Base-by-base conservation (phyloP, 2,113 vertebrate genomes). In the Scytalopus superciliaris region DNA sequence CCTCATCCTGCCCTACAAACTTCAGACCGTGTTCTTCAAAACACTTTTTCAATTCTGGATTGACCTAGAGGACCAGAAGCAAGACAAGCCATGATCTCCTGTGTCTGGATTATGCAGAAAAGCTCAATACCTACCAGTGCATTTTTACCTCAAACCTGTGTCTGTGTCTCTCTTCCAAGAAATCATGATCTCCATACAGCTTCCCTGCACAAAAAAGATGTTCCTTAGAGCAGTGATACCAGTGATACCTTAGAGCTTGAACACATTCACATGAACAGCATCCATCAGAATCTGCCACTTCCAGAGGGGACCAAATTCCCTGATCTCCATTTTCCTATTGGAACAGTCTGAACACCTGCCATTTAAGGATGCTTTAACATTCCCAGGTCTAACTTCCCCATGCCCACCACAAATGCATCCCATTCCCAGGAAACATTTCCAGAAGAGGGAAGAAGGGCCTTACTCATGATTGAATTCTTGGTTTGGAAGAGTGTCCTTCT, bases 1-100 rank as follows among this genome's bases (percentile, higher is more conserved):
- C 99, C 37, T 99, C 97, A 60, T 99, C 99, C 84, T 99, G 98
- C 60, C 99, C 99, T 16, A 99, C 99, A 62, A 99, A 99, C 89
- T 97, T 97, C 96, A 99, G 97, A 25, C 99, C 99, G 53, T 98
- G 98, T 28, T 98, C 98, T 81, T 99, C 99, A 97, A 99, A 98
- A 91, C 98, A 98, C 56, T 98, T 98, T 40, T 98, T 99, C 90
- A 99, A 96, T n/a, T 99, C 98, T 68, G 99, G 99, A 90, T 99
- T 99, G 69, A 99, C 99, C 99, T 99, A 25, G 85, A 60, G 67
- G 69, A 67, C 27, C 47, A 84, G 15, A 28, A 86, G 64, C 25
- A 75, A 42, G 28, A 78, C 78, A n/a, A 39, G 1, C 25, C 59
- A 11, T 60, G 50, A 84, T n/a, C 35, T 70, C 83, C 55, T 37